phyloP scores from a whole-genome alignment of 2,888 invertebrate species.

The Scaptomyza reducta region DNA sequence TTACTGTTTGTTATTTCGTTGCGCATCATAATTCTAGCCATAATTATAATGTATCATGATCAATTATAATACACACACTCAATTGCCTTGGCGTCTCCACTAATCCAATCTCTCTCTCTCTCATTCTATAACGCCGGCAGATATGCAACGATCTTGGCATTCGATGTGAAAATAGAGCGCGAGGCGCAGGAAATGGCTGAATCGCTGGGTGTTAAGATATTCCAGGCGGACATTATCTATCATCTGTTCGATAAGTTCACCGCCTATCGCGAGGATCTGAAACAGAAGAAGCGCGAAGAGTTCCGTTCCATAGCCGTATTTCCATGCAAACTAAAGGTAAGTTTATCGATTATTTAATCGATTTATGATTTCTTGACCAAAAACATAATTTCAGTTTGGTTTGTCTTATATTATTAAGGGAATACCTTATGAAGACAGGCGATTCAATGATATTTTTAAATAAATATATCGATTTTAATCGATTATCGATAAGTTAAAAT shows the following conservation, averaged over 20 bases:
- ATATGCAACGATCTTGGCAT: slow-evolving; percentile 98
- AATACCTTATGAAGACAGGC: not conserved
- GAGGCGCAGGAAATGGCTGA: slow-evolving; percentile 99
- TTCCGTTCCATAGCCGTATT: slow-evolving; percentile 99
- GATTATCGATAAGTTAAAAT: too few species aligned
- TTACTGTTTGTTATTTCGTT: slow-evolving; percentile 22
- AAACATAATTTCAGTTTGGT: too few species aligned
- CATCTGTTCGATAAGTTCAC: slow-evolving; percentile 99
- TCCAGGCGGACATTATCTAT: slow-evolving; percentile 99
- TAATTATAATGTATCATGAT: slow-evolving; percentile 26
- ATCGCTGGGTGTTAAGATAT: slow-evolving; percentile 95
- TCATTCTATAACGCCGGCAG: slow-evolving; percentile 84
- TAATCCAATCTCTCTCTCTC: slow-evolving; percentile 13
- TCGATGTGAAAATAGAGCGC: slow-evolving; percentile 98
- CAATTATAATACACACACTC: slow-evolving; percentile 60
- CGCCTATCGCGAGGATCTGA: slow-evolving; percentile 95
- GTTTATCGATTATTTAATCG: slow-evolving; percentile 26
- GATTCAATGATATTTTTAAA: not conserved
- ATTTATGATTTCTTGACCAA: too few species aligned
- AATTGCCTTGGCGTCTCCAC: slow-evolving; percentile 53
- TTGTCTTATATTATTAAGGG: too few species aligned
- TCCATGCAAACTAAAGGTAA: slow-evolving; percentile 96
- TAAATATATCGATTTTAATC: not conserved
- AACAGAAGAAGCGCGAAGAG: slow-evolving; percentile 95
- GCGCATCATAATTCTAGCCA: slow-evolving; percentile 24